Evolutionary conservation across 2,113 vertebrate genomes (phyloP).

Genomic region (Syrrhaptes paradoxus): DNA sequence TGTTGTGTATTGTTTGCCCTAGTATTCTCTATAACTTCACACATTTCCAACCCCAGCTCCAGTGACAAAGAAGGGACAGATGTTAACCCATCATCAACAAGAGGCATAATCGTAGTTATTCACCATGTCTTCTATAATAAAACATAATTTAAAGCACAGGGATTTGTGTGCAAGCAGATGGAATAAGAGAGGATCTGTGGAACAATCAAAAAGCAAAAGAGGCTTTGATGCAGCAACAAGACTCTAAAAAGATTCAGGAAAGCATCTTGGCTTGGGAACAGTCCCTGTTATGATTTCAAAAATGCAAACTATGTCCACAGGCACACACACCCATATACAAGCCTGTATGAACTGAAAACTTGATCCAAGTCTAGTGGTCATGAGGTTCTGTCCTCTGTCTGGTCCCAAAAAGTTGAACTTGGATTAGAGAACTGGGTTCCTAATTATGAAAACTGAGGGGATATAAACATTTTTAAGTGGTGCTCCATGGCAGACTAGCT

Average conservation of each 20-base stretch:
- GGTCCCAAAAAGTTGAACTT: background rate
- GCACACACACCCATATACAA: too few relatives aligned
- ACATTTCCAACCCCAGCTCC: background rate
- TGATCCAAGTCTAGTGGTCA: background rate
- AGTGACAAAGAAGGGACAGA: background rate
- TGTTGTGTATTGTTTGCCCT: background rate
- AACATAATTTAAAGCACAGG: background rate
- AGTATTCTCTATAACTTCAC: background rate
- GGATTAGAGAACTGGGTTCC: background rate
- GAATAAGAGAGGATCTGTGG: background rate
- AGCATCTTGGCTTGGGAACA: background rate
- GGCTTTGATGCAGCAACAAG: background rate
- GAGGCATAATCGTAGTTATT: background rate
- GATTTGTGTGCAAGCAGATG: background rate
- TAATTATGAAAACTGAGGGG: background rate
- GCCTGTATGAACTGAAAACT: background rate
- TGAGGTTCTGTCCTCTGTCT: background rate
- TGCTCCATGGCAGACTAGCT: background rate
- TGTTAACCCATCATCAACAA: background rate
- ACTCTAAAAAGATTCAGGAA: background rate
- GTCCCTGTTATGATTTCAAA: background rate
- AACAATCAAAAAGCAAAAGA: background rate
- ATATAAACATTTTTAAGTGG: background rate
- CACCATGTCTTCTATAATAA: background rate
- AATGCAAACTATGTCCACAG: background rate